Evolutionary conservation across 2,797 vertebrate species (phyloP), one percentile per base, ranked within the genome.

Genomic region (Babyrousa celebensis): DNA sequence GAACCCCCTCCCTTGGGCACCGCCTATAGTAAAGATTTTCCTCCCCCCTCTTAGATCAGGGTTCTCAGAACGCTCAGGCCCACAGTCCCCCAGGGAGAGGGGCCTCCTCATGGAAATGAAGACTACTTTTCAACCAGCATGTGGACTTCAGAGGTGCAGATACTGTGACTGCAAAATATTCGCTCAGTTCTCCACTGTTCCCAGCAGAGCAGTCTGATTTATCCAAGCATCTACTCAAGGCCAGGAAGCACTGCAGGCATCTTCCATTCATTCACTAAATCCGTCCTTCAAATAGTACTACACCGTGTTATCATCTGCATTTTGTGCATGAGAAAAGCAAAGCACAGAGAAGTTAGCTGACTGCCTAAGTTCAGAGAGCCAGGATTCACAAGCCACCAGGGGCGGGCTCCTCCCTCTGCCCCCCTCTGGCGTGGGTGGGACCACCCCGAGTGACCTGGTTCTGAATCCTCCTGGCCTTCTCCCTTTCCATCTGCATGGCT

Each of bases 51-150:
- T 20, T 20, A 74, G 79, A 18, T 4, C 48, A 6, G 7, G 29
- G 25, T 77, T 87, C 63, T 52, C 36, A 20, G 52, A 85, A 29
- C 9, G 79, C 58, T 72, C 36, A 43, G 71, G 18, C 20, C 15
- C 27, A 23, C 15, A 21, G 1, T 25, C 72, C 56, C 48, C 77
- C 87, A 71, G 58, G 63, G 36, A 79, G 43, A 71, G 54, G 67
- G n/a, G 3, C 27, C 36, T 72, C 25, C 52, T 48, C 23, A 1
- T 78, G 74, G 63, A 78, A 68, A 85, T 23, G 40, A 83, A 72
- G 74, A 82, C 18, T 18, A 52, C 12, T 80, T 94, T 70, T 63
- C 36, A 92, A 80, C 88, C 75, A 85, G 65, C 36, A 40, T 12
- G 68, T 4, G n/a, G 54, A 32, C 12, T 62, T 62, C 43, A 71